Evolutionary conservation across 2,113 vertebrate species (phyloP), one percentile per base, ranked within the genome.

Genomic region (Gymnogyps californianus): DNA sequence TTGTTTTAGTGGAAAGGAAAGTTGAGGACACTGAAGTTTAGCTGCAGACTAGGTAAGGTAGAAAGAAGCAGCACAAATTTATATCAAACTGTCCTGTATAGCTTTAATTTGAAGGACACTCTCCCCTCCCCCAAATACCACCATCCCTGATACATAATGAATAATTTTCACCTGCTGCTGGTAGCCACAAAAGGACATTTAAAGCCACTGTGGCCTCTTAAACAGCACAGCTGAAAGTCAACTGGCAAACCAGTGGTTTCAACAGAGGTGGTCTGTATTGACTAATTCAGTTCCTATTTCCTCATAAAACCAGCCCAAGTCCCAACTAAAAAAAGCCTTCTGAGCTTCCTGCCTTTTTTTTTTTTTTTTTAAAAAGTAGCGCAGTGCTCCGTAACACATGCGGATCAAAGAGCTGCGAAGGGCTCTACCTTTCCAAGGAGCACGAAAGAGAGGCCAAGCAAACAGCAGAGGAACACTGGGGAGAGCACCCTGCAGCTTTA

Each of bases 401-500:
- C 90, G 95, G 98, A 98, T 97, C 97, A 98, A 98, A 98, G 98
- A 91, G 83, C 70, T 72, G 82, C 22, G 65, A 65, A 94, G 97
- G 97, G 75, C 77, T 97, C 97, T 92, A 97, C 95, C 96, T 98
- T 98, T 97, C 97, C 95, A 90, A 90, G 93, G 94, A 97, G 98
- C 96, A 93, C 91, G 97, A 98, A 97, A 98, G 97, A 98, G 96
- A 52, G 80, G 97, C 96, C 93, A 80, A 96, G 96, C 93, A 97
- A 94, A 93, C 87, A 96, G 94, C 64, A 82, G 36, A 90, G 96
- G 90, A 84, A 94, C 89, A 92, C 77, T 46, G 92, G 89, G 51
- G 93, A 97, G 97, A 97, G 98, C 96, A 92, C 97, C 98, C 98
- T 92, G 96, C 98, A 95, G 98, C 97, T 98, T 98, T 98, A 96